Base-by-base conservation (phyloP, 2,888 invertebrate genomes). In the Melanotus villosus region DNA sequence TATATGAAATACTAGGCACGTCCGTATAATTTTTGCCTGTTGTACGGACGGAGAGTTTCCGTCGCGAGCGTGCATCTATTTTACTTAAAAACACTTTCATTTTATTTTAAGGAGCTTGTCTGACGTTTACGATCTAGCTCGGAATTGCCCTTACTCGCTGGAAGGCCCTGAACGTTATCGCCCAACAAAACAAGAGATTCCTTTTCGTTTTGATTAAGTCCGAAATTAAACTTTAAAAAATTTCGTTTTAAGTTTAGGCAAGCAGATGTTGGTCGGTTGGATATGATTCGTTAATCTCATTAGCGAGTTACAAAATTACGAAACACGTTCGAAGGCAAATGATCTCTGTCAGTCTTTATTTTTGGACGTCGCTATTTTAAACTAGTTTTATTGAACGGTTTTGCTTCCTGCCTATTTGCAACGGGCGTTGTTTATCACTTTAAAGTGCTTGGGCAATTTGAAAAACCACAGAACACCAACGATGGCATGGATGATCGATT, bases 371-470 rank as follows among this genome's bases (percentile, higher is more conserved):
- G 23, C 32, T 52, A 32, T 32, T 30, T 52, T 32, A 32, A 19
- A 52, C 16, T 34, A 14, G 32, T 52, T 52, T 52, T 52, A 52
- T 52, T 52, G 52, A 52, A 52, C 16, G 52, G 32, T 32, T 52
- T 14, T 12, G 36, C 36, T 12, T 3, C 36, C 12, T 38, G 26
- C 7, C 26, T 30, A 50, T 50, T n/a, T 52, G 52, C 32, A 18
- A n/a, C 18, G 32, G 52, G 10, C 32, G 32, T 18, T 18, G n/a
- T 18, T 26, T 26, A 26, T 26, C 26, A 7, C 26, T 26, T 26
- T 18, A 3, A 32, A 32, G 52, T 32, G 32, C 16, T 14, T 26
- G 14, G 14, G 7, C 18, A 9, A 9, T 41, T 41, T 41, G 41
- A 41, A 16, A 16, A 41, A 41, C 41, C 16, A 14, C 41, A 41